These are phyloP conservation scores for Linyphia triangularis DNA, from an alignment of 2,888 invertebrate genomes.

Conservation along the genomic window DNA sequence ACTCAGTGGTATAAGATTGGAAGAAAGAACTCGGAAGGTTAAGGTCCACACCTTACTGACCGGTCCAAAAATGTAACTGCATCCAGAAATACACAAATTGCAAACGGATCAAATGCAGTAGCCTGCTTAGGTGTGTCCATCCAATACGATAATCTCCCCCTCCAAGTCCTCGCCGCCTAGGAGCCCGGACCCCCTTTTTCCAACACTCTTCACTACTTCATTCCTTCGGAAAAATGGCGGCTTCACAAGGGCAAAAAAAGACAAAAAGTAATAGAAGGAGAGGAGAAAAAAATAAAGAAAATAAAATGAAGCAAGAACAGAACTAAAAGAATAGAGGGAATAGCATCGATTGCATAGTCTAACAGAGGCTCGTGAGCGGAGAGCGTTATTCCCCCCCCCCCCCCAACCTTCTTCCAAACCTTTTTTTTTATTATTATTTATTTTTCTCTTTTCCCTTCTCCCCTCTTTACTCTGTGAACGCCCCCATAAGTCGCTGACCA, in stretches of 20 bases:
- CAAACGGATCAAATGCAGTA: too few species aligned
- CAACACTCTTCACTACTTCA: conserved; percentile 72
- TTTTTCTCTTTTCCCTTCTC: conserved; percentile 62
- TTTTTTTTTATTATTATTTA: conserved; percentile 68
- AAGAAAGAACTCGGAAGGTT: neutral
- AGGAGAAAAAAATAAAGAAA: conserved; percentile 28
- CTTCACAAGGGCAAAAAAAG: conserved; percentile 12
- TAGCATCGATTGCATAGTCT: conserved; percentile 72
- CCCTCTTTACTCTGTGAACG: conserved; percentile 74
- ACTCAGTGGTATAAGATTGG: too few species aligned
- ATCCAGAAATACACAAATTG: too few species aligned
- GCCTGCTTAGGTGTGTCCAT: neutral
- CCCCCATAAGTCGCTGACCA: conserved; percentile 75
- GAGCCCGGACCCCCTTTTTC: conserved; percentile 33
- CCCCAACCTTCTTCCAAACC: conserved; percentile 34
- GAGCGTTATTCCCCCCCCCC: conserved; percentile 69
- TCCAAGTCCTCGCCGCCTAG: conserved; percentile 16
- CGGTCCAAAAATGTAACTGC: too few species aligned
- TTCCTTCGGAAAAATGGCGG: conserved; percentile 67
- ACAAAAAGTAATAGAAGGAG: conserved; percentile 53
- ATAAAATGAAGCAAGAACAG: conserved; percentile 29
- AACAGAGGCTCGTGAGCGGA: conserved; percentile 73
- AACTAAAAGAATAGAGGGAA: conserved; percentile 64
- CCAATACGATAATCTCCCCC: neutral
- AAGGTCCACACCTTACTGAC: too few species aligned